Evolutionary conservation across 2,797 vertebrate species (phyloP).

Genomic region (Gymnoscopelus microlampas): DNA sequence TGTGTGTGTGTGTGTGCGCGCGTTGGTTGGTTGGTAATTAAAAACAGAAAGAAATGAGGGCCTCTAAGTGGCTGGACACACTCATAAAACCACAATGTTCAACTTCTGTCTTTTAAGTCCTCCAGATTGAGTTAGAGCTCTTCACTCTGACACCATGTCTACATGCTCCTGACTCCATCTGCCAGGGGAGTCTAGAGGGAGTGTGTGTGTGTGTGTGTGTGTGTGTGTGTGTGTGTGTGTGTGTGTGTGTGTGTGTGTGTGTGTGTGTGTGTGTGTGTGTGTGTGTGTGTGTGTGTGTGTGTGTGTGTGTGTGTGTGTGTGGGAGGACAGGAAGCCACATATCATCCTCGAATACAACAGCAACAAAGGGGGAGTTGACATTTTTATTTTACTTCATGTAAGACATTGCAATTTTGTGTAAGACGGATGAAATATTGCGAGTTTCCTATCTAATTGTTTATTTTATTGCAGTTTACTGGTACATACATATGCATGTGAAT

Average conservation of each 20-base stretch:
- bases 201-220: neutral
- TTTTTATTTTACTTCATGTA: too few species aligned
- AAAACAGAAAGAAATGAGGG: neutral
- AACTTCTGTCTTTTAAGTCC: slow-evolving; percentile 2
- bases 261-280: slow-evolving; percentile 9
- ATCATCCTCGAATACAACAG: too few species aligned
- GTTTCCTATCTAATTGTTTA: too few species aligned
- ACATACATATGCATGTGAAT: too few species aligned
- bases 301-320: too few species aligned
- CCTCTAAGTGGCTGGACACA: slow-evolving; percentile 7
- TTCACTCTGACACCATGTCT: neutral
- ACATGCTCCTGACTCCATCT: slow-evolving; percentile 1
- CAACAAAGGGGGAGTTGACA: too few species aligned
- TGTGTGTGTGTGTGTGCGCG: too few species aligned
- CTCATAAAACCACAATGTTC: neutral
- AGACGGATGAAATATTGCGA: too few species aligned
- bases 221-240: neutral
- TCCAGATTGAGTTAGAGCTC: slow-evolving; percentile 11
- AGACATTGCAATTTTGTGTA: too few species aligned
- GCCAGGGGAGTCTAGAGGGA: neutral
- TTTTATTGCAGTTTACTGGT: too few species aligned
- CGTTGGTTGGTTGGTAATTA: neutral
- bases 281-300: too few species aligned
- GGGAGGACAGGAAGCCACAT: too few species aligned
- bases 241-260: neutral